Evolutionary conservation across 2,797 vertebrate genomes (phyloP).

Genomic region (Chelon labrosus): DNA sequence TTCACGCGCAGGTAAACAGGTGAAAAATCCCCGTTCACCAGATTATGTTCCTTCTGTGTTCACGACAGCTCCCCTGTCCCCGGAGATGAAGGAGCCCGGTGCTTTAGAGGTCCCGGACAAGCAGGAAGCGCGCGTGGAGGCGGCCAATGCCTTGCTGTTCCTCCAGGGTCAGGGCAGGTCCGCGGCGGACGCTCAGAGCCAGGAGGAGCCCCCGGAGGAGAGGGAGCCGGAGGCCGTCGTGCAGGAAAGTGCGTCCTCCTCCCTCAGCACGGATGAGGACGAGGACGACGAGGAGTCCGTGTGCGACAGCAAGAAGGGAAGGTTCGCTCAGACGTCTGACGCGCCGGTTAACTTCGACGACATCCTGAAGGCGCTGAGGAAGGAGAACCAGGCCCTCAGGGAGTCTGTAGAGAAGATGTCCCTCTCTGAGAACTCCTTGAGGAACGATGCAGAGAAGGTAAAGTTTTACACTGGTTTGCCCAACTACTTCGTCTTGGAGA

Average conservation of each 20-base stretch:
- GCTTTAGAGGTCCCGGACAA: constrained; percentile 79
- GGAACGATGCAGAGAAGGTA: constrained; percentile 84
- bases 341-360: constrained; percentile 70
- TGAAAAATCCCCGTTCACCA: constrained; percentile 85
- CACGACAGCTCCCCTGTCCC: constrained; percentile 62
- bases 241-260: constrained; percentile 73
- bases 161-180: constrained; percentile 83
- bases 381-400: constrained; percentile 81
- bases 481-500: constrained; percentile 86
- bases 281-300: constrained; percentile 53
- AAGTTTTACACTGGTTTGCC: constrained; percentile 86
- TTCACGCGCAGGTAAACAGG: constrained; percentile 81
- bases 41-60: constrained; percentile 87
- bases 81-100: constrained; percentile 77
- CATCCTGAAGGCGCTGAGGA: constrained; percentile 74
- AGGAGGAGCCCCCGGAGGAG: constrained; percentile 48
- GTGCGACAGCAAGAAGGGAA: constrained; percentile 71
- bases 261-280: constrained; percentile 73
- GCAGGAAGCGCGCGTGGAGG: constrained; percentile 86
- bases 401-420: constrained; percentile 85
- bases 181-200: constrained; percentile 37
- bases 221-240: constrained; percentile 33
- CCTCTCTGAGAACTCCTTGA: constrained; percentile 81
- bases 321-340: constrained; percentile 43
- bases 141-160: constrained; percentile 84